Base-by-base conservation (phyloP, 2,888 invertebrate genomes). In the Lissocephala sabroskyi region DNA sequence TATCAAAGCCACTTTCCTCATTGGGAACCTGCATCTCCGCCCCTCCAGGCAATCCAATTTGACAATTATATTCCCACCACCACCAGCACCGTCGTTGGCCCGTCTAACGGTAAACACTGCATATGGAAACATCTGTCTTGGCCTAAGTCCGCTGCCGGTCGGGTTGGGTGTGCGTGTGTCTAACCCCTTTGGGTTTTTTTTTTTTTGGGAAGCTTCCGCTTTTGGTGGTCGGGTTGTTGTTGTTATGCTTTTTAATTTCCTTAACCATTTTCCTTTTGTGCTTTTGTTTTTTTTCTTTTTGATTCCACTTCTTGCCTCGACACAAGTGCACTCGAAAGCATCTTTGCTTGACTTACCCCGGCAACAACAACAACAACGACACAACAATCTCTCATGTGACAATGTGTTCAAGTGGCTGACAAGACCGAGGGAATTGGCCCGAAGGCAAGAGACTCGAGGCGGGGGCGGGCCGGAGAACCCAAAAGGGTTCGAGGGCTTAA, bases 161-260 rank as follows among this genome's bases (percentile, higher is more conserved):
- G n/a, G n/a, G n/a, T n/a, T 14, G 9, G 14, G 6, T 7, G 17
- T 35, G 37, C 18, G 18, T 37, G 37, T 37, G n/a, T 37, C 19
- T 19, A 37, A 30, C 59, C 17, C 58, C 49, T 58, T 53, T n/a
- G n/a, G n/a, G n/a, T n/a, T n/a, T n/a, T n/a, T n/a, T n/a, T 57
- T 10, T 9, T 28, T 29, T 29, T 41, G 39, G 19, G 7, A 7
- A n/a, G n/a, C n/a, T n/a, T n/a, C 16, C 37, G 19, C 17, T 28
- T 3, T 37, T 45, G 74, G 56, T 61, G 65, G 59, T 51, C 44
- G 35, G 45, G 35, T 40, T 67, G 65, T 77, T 70, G 64, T 71
- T 79, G 70, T 79, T 66, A 77, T 79, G 75, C 75, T 77, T 74
- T 74, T 71, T 71, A 74, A 73, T 73, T 76, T 76, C 74, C 64